These are phyloP conservation scores for Hipposideros armiger DNA, from an alignment of 2,113 vertebrate genomes.

Conservation along the genomic window DNA sequence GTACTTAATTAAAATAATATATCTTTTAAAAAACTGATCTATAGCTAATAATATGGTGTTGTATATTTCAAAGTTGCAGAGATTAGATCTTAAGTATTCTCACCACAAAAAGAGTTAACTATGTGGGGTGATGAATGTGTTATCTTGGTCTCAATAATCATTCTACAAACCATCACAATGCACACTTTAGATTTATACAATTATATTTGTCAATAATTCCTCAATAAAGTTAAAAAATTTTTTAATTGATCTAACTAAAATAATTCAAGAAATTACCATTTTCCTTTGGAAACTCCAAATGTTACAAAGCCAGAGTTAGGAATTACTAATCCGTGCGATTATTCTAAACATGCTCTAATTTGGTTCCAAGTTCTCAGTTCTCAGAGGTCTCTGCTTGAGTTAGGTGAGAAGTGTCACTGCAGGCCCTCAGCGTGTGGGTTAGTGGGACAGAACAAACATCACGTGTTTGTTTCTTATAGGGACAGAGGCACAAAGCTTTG, in stretches of 20 bases:
- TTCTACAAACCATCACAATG: not conserved
- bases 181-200: not conserved
- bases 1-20: not conserved
- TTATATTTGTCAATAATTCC: not conserved
- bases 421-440: not conserved
- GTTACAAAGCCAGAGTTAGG: not conserved
- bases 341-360: not conserved
- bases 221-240: not conserved
- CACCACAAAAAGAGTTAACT: not conserved
- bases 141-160: not conserved
- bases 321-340: not conserved
- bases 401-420: not conserved
- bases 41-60: not conserved
- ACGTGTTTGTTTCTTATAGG: not conserved
- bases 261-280: not conserved
- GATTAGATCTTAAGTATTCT: not conserved
- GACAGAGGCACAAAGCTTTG: not conserved
- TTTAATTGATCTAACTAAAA: not conserved
- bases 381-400: not conserved
- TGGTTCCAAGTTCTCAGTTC: not conserved
- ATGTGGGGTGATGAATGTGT: not conserved
- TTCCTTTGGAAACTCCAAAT: constrained; percentile 21
- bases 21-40: not conserved
- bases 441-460: not conserved
- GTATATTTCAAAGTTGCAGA: not conserved